Conservation (phyloP, 2,888 invertebrate genomes). For the Hirtodrosophila duncani region DNA sequence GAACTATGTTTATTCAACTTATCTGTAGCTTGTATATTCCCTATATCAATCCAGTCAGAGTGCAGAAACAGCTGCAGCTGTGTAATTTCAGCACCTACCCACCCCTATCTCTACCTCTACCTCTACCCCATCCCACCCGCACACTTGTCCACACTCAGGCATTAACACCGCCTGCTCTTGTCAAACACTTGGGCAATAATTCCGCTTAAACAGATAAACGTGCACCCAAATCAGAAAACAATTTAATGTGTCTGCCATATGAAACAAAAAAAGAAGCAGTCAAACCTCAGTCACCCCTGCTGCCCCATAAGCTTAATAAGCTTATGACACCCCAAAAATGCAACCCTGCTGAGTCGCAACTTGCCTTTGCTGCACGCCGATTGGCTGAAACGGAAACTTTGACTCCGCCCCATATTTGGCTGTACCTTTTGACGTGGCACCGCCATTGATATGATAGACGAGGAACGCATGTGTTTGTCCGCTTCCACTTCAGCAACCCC, state of each 20-base stretch:
- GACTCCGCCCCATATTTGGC: constrained; percentile 49
- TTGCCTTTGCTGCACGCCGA: constrained; percentile 28
- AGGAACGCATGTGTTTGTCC: not conserved
- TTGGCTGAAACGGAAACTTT: constrained; percentile 27
- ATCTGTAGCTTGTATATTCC: too few species aligned
- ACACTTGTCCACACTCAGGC: constrained; percentile 35
- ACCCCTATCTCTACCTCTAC: not conserved
- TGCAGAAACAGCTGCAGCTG: not conserved
- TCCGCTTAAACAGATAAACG: constrained; percentile 69
- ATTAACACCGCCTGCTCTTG: constrained; percentile 20
- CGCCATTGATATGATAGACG: constrained; percentile 51
- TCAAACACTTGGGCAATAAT: constrained; percentile 58
- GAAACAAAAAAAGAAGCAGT: constrained; percentile 6
- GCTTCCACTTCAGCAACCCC: constrained; percentile 32
- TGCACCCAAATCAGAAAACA: constrained; percentile 52
- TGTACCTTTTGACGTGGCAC: constrained; percentile 48
- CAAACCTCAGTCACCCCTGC: constrained; percentile 4
- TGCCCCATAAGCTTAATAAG: constrained; percentile 54
- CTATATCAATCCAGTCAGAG: too few species aligned
- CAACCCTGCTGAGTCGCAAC: constrained; percentile 45
- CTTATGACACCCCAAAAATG: constrained; percentile 52
- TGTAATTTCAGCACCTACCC: constrained; percentile 46
- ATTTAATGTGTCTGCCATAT: constrained; percentile 43
- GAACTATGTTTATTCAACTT: constrained; percentile 11
- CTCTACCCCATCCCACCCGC: not conserved